These are phyloP conservation scores for Tachina grossa DNA, from an alignment of 2,888 invertebrate species.

Conservation along the genomic window DNA sequence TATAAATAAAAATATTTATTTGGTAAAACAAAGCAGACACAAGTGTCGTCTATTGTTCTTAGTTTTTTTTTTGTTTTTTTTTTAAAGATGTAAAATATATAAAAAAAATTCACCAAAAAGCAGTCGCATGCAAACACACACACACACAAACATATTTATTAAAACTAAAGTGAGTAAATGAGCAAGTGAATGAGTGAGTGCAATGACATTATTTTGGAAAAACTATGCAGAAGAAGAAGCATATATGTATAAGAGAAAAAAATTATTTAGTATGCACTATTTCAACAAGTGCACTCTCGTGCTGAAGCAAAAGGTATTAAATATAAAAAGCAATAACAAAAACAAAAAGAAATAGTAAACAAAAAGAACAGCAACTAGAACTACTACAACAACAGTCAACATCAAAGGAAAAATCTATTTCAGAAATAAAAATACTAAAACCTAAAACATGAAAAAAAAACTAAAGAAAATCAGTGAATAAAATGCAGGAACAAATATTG, in stretches of 20 bases:
- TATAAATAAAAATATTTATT: conserved; percentile 47
- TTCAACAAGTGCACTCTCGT: conserved; percentile 65
- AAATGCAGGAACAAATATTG: conserved; percentile 18
- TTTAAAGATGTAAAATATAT: conserved; percentile 10
- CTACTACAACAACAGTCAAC: conserved; percentile 22
- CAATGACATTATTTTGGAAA: conserved; percentile 70
- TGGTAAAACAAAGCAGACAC: conserved; percentile 61
- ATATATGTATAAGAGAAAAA: conserved; percentile 34
- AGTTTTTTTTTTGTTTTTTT: conserved; percentile 38
- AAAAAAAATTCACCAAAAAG: conserved; percentile 24
- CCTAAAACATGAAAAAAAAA: neutral
- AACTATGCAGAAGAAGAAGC: conserved; percentile 54
- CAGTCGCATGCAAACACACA: neutral
- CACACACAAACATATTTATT: neutral
- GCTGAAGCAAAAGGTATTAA: conserved; percentile 55
- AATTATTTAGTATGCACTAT: conserved; percentile 15
- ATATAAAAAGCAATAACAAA: conserved; percentile 41
- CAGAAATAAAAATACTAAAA: conserved; percentile 26
- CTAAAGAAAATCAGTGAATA: conserved; percentile 28
- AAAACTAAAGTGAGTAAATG: conserved; percentile 42
- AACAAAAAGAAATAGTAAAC: conserved; percentile 46
- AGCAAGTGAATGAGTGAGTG: conserved; percentile 59
- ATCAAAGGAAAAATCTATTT: conserved; percentile 52
- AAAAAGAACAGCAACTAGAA: conserved; percentile 34
- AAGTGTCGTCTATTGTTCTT: conserved; percentile 70